phyloP scores from a whole-genome alignment of 2,113 vertebrate genomes.

The Seriola aureovittata region DNA sequence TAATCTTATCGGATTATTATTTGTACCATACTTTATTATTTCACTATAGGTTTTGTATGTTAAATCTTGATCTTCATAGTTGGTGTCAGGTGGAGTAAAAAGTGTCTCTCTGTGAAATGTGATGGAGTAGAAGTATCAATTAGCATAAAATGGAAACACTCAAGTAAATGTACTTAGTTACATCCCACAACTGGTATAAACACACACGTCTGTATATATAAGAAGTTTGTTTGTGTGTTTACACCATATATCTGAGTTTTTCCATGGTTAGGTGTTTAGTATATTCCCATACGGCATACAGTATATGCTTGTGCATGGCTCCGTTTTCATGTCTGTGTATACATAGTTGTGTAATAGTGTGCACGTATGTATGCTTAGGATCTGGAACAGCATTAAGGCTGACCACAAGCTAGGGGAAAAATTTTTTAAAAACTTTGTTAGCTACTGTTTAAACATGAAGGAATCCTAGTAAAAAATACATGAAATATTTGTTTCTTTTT shows the following conservation, averaged over 20 bases:
- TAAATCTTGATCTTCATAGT: not conserved
- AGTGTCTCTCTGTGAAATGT: not conserved
- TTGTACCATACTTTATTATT: too few species aligned
- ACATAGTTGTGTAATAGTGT: conserved; percentile 25
- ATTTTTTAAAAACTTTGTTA: conserved; percentile 52
- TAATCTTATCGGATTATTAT: not conserved
- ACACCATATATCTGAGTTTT: not conserved
- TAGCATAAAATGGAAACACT: not conserved
- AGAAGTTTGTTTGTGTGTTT: conserved; percentile 17
- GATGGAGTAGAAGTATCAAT: not conserved
- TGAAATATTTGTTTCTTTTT: conserved; percentile 54
- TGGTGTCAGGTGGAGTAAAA: not conserved
- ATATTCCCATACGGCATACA: not conserved
- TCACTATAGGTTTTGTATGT: not conserved
- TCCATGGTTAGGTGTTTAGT: not conserved
- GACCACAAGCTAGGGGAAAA: conserved; percentile 65
- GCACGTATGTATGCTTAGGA: conserved; percentile 30
- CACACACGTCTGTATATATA: not conserved
- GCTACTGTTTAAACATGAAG: conserved; percentile 66
- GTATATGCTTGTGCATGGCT: not conserved
- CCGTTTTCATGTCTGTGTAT: conserved; percentile 8
- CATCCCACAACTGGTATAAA: not conserved
- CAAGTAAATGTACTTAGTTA: not conserved
- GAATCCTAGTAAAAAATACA: conserved; percentile 73
- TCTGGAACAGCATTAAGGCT: conserved; percentile 41